Base-by-base conservation (phyloP, 2,113 vertebrate species). In the Sapayoa aenigma region DNA sequence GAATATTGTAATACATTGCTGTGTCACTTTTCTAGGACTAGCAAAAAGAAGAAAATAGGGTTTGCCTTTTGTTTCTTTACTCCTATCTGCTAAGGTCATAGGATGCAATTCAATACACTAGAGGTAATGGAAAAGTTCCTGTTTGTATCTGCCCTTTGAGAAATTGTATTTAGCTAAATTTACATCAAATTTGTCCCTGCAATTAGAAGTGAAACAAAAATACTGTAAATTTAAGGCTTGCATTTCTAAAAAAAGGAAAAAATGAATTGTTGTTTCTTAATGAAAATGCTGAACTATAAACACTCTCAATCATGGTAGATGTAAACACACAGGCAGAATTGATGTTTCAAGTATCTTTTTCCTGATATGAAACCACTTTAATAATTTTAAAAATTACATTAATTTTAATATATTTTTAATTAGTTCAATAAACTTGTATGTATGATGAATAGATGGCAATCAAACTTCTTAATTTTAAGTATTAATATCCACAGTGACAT, bases 401-500 rank as follows among this genome's bases (percentile, higher is more conserved):
- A 66, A 71, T 92, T 87, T 87, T 87, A 82, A 92, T 87, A 42
- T 84, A 53, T 74, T 93, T 92, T 95, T 91, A 87, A 83, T 91
- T 93, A 66, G 21, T 85, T 93, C 78, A 59, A 87, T 93, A 86
- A 91, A 93, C 71, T 77, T 84, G 23, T 46, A 83, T 89, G 41
- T 52, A 27, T 67, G 84, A 71, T 86, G 56, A 95, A 93, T 79
- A 92, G 42, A 67, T 76, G 11, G 22, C 50, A 95, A 86, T 95
- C 84, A 91, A 76, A 39, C 33, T 47, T 72, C 53, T 82, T 87
- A 76, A 85, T 85, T 85, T 76, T 69, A 9, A 50, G 14, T 55
- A 89, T 90, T 95, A 83, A 85, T 91, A 78, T 65, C 44, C 58
- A 74, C 27, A 31, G 22, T 67, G 27, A 27, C 28, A 74, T 37